Percentiles rank a stretch among this genome's conserved stretches.
Conservation (phyloP, 2,888 invertebrate species). For the Pyralis farinalis region DNA sequence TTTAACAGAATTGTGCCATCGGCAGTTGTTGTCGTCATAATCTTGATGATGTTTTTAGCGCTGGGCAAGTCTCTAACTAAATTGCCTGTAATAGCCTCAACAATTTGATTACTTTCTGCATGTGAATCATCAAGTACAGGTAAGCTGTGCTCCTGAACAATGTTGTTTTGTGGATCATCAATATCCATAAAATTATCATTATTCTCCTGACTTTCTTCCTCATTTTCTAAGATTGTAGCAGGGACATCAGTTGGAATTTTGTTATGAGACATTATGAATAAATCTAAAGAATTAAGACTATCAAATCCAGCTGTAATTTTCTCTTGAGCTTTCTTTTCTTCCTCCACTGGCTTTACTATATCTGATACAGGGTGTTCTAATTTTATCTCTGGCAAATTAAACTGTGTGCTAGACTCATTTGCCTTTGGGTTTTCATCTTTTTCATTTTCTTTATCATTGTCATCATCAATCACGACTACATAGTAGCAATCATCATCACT, state of each 20-base stretch:
- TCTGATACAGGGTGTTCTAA: constrained; percentile 18
- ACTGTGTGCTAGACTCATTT: too few species aligned
- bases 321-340: constrained; percentile 1
- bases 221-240: constrained; percentile 67
- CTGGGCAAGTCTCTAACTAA: constrained; percentile 21
- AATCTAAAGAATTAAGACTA: constrained; percentile 41
- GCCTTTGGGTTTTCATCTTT: constrained; percentile 8
- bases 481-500: constrained; percentile 74
- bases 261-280: constrained; percentile 55
- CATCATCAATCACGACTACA: constrained; percentile 69
- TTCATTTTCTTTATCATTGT: constrained; percentile 35
- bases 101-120: constrained; percentile 21
- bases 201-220: constrained; percentile 54
- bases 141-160: constrained; percentile 12
- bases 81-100: constrained; percentile 29
- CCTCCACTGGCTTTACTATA: constrained; percentile 15
- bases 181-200: constrained; percentile 46
- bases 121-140: constrained; percentile 26
- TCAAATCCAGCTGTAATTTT: constrained; percentile 4
- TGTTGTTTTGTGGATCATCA: constrained; percentile 24
- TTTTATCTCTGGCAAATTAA: constrained; percentile 18
- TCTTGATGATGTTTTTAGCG: constrained; percentile 57
- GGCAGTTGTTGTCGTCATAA: constrained; percentile 45
- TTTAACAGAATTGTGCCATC: constrained; percentile 62
- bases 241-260: constrained; percentile 64